Evolutionary conservation across 2,113 vertebrate species (phyloP).

Genomic region (Megaptera novaeangliae): DNA sequence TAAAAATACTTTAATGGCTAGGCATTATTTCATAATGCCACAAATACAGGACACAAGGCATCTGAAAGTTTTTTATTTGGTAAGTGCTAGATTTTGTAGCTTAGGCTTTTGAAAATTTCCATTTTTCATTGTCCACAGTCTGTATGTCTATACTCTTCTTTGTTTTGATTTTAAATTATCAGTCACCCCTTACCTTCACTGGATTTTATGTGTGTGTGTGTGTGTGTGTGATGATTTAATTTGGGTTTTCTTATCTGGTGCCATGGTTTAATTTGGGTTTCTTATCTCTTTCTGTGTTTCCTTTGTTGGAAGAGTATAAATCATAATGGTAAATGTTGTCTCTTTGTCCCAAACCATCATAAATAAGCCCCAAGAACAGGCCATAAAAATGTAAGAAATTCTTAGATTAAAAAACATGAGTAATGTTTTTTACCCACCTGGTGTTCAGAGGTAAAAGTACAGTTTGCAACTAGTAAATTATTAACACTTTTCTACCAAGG

Average conservation of each 20-base stretch:
- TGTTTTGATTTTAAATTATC: constrained; percentile 46
- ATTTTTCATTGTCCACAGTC: not conserved
- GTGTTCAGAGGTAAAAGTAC: constrained; percentile 56
- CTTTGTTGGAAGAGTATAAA: constrained; percentile 46
- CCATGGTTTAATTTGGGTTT: constrained; percentile 58
- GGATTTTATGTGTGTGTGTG: not conserved
- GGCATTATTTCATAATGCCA: not conserved
- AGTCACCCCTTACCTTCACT: not conserved
- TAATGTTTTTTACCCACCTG: constrained; percentile 42
- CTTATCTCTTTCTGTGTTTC: constrained; percentile 51
- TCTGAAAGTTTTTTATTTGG: constrained; percentile 1
- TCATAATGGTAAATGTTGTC: constrained; percentile 54
- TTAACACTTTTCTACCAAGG: constrained; percentile 48
- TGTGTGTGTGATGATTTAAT: constrained; percentile 32
- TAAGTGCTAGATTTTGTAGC: not conserved
- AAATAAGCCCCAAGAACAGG: constrained; percentile 59
- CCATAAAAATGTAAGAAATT: constrained; percentile 59
- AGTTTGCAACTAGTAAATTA: constrained; percentile 62
- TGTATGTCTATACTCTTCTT: not conserved
- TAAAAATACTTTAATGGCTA: not conserved
- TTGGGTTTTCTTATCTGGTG: constrained; percentile 34
- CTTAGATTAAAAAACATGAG: constrained; percentile 53
- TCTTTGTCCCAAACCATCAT: constrained; percentile 60
- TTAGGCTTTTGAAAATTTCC: not conserved
- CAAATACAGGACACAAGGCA: not conserved